Base-by-base conservation (phyloP, 2,797 vertebrate species). In the Argya squamiceps region DNA sequence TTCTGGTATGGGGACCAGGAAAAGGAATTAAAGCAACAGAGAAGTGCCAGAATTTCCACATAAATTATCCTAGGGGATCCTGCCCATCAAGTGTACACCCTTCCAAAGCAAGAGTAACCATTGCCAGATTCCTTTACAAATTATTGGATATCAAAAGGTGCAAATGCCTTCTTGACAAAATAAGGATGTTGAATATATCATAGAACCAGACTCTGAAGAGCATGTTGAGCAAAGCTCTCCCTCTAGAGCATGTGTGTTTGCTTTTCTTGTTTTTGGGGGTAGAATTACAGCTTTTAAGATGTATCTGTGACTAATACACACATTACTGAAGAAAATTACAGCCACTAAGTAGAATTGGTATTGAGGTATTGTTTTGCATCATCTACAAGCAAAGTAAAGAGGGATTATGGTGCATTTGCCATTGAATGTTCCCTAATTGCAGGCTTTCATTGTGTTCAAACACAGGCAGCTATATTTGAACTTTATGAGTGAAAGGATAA, bases 381-480 rank as follows among this genome's bases (percentile, higher is more conserved):
- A 37, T 49, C 67, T 65, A n/a, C 49, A 76, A 50, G 60, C 34
- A 53, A 44, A 44, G 39, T 53, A 62, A 95, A 92, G 70, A 84
- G 79, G 27, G 44, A 11, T 46, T 92, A 76, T 27, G 14, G 41
- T 62, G 36, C 21, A n/a, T 82, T 92, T 91, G 67, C 59, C 75
- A 41, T 36, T 92, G 70, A 89, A 79, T 71, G 44, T 75, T 47
- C 41, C 50, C 47, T 95, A 95, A 94, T 69, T 94, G 67, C 46
- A 93, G 56, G 60, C 26, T 14, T 17, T 36, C 80, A 82, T 76
- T 88, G 71, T 92, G 62, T 88, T 92, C 60, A 93, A 80, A 93
- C 81, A 86, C n/a, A 52, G 41, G 39, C 71, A 94, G 83, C 64
- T 96, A 83, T 88, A 86, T 86, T 93, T 94, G 47, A 84, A 80